Evolutionary conservation across 2,113 vertebrate species (phyloP), one percentile per base, ranked within the genome.

Genomic region (Oryzias woworae): DNA sequence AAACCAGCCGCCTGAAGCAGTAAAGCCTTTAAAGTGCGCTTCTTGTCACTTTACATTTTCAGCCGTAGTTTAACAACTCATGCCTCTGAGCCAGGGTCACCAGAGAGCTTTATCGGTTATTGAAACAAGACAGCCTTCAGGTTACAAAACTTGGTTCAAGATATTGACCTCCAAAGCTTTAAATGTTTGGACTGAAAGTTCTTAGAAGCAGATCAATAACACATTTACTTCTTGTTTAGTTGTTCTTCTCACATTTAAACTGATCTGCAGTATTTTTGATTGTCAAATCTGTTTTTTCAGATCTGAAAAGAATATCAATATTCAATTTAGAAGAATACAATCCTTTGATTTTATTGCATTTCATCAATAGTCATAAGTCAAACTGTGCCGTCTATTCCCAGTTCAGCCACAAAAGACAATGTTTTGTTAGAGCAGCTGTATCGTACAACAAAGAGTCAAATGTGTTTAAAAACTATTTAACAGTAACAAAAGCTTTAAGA

Each of bases 31-130:
- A 60, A 80, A 83, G 75, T 73, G 76, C 4, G 26, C 67, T 76
- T 62, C 55, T 77, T 86, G 80, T 87, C 84, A 81, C 78, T 84
- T 81, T 69, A 60, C 66, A 80, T 88, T 85, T 83, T 58, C 56
- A 72, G 65, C 55, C 16, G 60, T 57, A 59, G 62, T 66, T 73
- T 74, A 80, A 76, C 72, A 47, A 61, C 50, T 47, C 50, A 42
- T 23, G 60, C 55, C 61, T 70, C 68, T 58, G 58, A 71, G 16
- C 36, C 20, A 54, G 15, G 53, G 50, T 36, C 62, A 66, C 56
- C 0, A 42, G 57, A 41, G 55, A 59, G 66, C 76, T 80, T 81
- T 77, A 85, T 59, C 51, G 46, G 55, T 68, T 64, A 31, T 75
- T 73, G 62, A 66, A 73, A 48, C 42, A 36, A 43, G 45, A 66